Evolutionary conservation across 2,888 invertebrate species (phyloP).

Genomic region (Charanyca ferruginea): DNA sequence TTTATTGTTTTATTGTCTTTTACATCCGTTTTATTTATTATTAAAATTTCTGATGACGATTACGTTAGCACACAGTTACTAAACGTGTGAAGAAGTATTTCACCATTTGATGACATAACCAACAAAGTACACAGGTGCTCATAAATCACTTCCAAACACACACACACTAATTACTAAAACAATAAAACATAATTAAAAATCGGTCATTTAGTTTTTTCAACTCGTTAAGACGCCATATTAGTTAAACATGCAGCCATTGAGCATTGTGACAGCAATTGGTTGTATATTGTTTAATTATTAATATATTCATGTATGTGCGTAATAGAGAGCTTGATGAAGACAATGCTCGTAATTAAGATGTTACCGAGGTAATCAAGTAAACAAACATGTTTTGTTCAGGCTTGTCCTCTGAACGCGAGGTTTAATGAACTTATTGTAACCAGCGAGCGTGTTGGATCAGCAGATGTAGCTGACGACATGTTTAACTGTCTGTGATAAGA

Average conservation of each 20-base stretch:
- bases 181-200: conserved; percentile 50
- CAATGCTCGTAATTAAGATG: conserved; percentile 53
- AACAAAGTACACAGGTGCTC: conserved; percentile 35
- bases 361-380: conserved; percentile 30
- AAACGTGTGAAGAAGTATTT: background rate
- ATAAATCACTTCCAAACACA: conserved; percentile 45
- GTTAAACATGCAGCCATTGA: conserved; percentile 41
- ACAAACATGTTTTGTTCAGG: conserved; percentile 17
- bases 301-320: conserved; percentile 42
- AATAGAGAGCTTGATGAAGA: conserved; percentile 26
- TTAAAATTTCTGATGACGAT: background rate
- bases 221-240: conserved; percentile 36
- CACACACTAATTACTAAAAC: conserved; percentile 48
- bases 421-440: conserved; percentile 55
- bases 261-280: conserved; percentile 40
- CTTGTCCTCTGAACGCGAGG: conserved; percentile 3
- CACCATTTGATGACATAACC: conserved; percentile 18
- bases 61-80: background rate
- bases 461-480: background rate
- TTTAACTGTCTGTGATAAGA: background rate
- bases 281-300: conserved; percentile 56
- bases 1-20: too few species aligned
- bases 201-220: conserved; percentile 35
- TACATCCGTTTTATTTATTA: too few species aligned
- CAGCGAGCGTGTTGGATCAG: conserved; percentile 16